A percentile compares a stretch with the other conserved stretches of the same genome.
These are phyloP conservation scores for Heterochromis multidens DNA, from an alignment of 2,113 vertebrate genomes.

Conservation along the genomic window DNA sequence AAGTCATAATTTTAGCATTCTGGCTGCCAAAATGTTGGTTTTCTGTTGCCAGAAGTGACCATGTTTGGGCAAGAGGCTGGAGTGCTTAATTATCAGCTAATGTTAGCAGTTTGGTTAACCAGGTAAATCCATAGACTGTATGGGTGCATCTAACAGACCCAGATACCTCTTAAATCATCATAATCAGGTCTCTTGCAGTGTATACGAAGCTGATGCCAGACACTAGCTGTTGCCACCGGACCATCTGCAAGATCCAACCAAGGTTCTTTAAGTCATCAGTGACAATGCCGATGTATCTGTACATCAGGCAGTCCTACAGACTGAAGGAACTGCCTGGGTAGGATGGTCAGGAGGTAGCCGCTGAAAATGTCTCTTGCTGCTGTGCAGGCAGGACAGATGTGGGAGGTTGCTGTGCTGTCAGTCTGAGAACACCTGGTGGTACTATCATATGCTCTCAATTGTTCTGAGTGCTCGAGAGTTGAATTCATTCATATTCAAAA, in stretches of 20 bases:
- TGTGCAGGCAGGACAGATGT: background rate
- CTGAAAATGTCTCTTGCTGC: background rate
- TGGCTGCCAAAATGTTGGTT: background rate
- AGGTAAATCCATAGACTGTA: background rate
- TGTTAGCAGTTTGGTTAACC: background rate
- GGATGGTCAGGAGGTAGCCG: background rate
- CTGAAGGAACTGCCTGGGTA: background rate
- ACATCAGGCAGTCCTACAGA: background rate
- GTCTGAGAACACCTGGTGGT: background rate
- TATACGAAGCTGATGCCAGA: background rate
- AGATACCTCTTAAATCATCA: background rate
- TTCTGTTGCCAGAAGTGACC: background rate
- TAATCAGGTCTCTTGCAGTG: background rate
- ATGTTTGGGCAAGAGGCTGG: background rate
- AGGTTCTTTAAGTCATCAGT: background rate
- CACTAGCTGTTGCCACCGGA: background rate
- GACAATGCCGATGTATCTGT: rapidly evolving
- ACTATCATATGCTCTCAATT: too few species aligned
- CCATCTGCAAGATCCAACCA: background rate
- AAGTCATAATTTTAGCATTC: background rate
- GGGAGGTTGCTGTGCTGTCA: background rate
- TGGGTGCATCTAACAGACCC: background rate
- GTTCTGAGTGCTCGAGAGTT: too few species aligned
- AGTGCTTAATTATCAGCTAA: background rate
- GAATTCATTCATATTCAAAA: too few species aligned